These are phyloP conservation scores for Galerucella nymphaeae DNA, from an alignment of 2,888 invertebrate genomes.

Conservation along the genomic window DNA sequence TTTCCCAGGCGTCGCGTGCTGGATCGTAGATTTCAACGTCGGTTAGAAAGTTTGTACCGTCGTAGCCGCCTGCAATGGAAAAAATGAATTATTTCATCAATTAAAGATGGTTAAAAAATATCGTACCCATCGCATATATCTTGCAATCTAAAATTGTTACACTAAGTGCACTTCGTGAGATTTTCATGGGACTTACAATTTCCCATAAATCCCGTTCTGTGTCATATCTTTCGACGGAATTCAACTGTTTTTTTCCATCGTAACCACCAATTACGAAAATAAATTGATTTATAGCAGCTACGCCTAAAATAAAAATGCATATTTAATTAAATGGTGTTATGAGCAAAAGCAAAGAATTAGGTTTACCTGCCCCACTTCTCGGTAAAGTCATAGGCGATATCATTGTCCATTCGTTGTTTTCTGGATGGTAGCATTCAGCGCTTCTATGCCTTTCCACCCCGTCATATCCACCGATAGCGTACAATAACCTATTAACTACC, in stretches of 20 bases:
- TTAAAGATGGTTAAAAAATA: neutral
- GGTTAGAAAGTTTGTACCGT: conserved; percentile 85
- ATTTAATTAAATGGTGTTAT: too few species aligned
- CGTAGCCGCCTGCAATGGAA: conserved; percentile 80
- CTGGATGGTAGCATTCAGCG: conserved; percentile 93
- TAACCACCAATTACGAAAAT: conserved; percentile 97
- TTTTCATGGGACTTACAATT: conserved; percentile 77
- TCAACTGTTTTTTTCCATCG: conserved; percentile 84
- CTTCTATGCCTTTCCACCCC: conserved; percentile 80
- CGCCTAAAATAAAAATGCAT: conserved; percentile 67
- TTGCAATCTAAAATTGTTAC: conserved; percentile 87
- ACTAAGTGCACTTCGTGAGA: conserved; percentile 88
- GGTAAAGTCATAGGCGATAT: conserved; percentile 82
- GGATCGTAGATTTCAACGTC: conserved; percentile 93
- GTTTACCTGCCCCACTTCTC: conserved; percentile 84
- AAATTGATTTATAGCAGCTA: conserved; percentile 84
- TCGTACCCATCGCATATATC: conserved; percentile 87
- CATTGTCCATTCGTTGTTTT: conserved; percentile 88
- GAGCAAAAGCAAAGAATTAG: neutral
- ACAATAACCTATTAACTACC: conserved; percentile 77
- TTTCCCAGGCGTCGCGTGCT: conserved; percentile 77
- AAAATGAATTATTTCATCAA: neutral
- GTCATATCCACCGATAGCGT: conserved; percentile 90
- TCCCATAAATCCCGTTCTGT: conserved; percentile 87
- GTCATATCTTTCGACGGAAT: conserved; percentile 88